Base-by-base conservation (phyloP, 2,888 invertebrate genomes). In the Ceramica pisi region DNA sequence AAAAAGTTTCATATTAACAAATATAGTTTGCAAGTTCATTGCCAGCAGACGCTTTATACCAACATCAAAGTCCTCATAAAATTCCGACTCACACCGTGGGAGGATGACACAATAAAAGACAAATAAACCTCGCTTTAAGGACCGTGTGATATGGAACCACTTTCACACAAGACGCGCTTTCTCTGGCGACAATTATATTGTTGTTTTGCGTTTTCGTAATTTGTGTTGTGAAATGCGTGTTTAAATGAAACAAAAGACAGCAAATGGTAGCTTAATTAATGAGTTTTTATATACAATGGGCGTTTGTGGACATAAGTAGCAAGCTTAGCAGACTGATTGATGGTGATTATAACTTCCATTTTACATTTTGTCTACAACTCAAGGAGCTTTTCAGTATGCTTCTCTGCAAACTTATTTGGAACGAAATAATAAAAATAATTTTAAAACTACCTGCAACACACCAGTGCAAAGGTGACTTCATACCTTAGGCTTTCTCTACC, bases 91-190 rank as follows among this genome's bases (percentile, higher is more conserved):
- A 50, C 41, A 63, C 23, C 56, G 64, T 80, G 48, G 51, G 63
- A 41, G 10, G 46, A 71, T 26, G 14, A 46, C 26, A 65, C 57
- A 68, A 67, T 68, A 70, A 70, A 74, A 74, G 6, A 55, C 35
- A 74, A 74, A 75, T 66, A 74, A 69, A 75, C 35, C 46, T 63
- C 35, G 71, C 44, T 71, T 31, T 62, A 80, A 76, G 82, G 82
- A 78, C 67, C 51, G 48, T 67, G 61, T 53, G 48, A 46, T 53
- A 61, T 55, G 55, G 63, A 64, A 71, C 76, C 70, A 76, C 82
- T 85, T 86, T 86, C 85, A 60, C 84, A 35, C 56, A 48, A 80
- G 70, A 76, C 78, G 51, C 70, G 65, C 80, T 84, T 85, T 85
- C 86, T 75, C 84, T 63, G 60, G 57, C 50, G 61, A 73, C 65